phyloP scores from a whole-genome alignment of 2,888 invertebrate genomes.

The Dryomyza anilis region DNA sequence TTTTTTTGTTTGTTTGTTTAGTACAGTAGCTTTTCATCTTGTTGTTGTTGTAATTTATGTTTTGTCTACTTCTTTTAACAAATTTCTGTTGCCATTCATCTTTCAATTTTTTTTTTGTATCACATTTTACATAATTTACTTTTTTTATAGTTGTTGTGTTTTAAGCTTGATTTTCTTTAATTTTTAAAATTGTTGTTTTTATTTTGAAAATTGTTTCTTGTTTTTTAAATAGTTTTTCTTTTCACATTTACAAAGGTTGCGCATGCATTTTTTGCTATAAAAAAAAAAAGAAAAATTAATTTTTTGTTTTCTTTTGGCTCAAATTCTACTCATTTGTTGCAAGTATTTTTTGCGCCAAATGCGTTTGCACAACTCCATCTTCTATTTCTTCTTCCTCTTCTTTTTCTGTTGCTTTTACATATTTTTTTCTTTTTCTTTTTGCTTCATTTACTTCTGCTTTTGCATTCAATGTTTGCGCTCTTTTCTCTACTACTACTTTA shows the following conservation, averaged over 20 bases:
- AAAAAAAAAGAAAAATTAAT: not conserved
- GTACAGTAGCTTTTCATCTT: not conserved
- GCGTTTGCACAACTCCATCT: too few species aligned
- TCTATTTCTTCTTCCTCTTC: conserved; percentile 28
- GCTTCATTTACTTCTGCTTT: conserved; percentile 9
- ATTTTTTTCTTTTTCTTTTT: conserved; percentile 19
- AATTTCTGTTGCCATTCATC: not conserved
- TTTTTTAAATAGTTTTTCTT: conserved; percentile 19
- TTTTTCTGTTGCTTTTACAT: conserved; percentile 23
- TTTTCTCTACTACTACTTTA: too few species aligned
- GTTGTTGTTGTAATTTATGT: not conserved
- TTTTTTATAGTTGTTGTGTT: too few species aligned
- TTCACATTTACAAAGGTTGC: too few species aligned
- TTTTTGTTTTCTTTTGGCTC: conserved; percentile 33
- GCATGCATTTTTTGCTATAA: too few species aligned
- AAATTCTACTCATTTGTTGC: conserved; percentile 46
- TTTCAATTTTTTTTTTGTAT: conserved; percentile 6
- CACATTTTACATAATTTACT: conserved; percentile 16
- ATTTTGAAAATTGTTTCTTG: not conserved
- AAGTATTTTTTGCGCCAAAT: conserved; percentile 46
- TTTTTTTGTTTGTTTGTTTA: not conserved
- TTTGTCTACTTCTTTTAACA: not conserved
- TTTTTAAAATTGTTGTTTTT: not conserved
- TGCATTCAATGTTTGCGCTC: too few species aligned
- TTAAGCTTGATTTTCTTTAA: not conserved